phyloP scores from a whole-genome alignment of 2,888 invertebrate genomes.

The Synergus gifuensis region DNA sequence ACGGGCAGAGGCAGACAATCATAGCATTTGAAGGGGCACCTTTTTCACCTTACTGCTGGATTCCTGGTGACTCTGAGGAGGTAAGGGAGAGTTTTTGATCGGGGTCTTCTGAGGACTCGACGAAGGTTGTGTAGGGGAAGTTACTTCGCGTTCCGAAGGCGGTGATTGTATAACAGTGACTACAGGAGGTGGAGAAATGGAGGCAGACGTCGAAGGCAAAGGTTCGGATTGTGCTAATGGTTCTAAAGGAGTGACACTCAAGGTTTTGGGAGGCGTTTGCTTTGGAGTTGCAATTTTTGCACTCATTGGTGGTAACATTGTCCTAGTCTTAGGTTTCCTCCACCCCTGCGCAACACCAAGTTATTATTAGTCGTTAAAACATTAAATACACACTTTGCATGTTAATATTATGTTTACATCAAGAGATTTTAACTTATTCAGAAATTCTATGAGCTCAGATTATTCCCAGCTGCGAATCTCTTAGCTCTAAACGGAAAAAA shows the following conservation, averaged over 20 bases:
- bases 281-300: constrained; percentile 79
- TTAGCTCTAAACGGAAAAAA: constrained; percentile 5
- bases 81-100: constrained; percentile 76
- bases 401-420: constrained; percentile 17
- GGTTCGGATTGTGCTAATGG: constrained; percentile 72
- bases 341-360: constrained; percentile 82
- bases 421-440: background rate
- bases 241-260: constrained; percentile 74
- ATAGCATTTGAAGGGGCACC: constrained; percentile 70
- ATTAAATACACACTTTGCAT: constrained; percentile 22
- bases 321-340: constrained; percentile 89
- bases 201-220: constrained; percentile 69
- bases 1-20: constrained; percentile 47
- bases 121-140: constrained; percentile 71
- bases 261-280: constrained; percentile 78
- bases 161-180: constrained; percentile 71
- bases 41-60: constrained; percentile 77
- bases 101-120: constrained; percentile 76
- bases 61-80: constrained; percentile 77
- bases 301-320: constrained; percentile 84
- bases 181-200: constrained; percentile 70
- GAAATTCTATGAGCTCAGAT: background rate
- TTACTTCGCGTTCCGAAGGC: constrained; percentile 69
- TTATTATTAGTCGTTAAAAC: constrained; percentile 62
- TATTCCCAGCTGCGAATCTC: constrained; percentile 38